Evolutionary conservation across 92 coral and sea anemone genomes (phyloP), one percentile per base, ranked within the genome.

Genomic region (Porites divaricata): DNA sequence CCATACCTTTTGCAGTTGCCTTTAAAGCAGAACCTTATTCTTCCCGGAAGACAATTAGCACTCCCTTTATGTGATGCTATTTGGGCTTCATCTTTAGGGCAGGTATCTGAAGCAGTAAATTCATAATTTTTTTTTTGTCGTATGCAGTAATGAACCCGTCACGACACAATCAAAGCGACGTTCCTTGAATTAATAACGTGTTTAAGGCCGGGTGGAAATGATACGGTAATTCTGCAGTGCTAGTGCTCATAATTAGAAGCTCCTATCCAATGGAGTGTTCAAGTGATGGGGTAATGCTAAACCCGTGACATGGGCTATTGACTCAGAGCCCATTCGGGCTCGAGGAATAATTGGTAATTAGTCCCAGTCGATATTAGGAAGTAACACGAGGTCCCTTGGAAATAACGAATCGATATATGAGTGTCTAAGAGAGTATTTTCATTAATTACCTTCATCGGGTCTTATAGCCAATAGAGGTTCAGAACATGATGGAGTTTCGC

Each of bases 1-100:
- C 65, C 90, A 26, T 89, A 93, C 98, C 93, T 87, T 70, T 83
- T 89, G 80, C 97, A 93, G 67, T 89, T 87, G 64, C 73, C 63
- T 61, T 76, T 91, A 41, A 76, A 85, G 74, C 98, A 93, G 74
- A 88, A 95, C 21, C 84, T 78, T 9, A 90, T 88, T 57, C 91
- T 90, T 26, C 72, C 80, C 11, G 85, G 35, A 75, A 83, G 80
- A 77, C 98, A 95, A 67, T 85, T 62, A 23, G 73, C 74, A 49
- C 79, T 73, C 5, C 49, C 73, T 68, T 80, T 90, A 58, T 87
- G 57, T 41, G 63, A 67, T 58, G 70, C 68, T 17, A 70, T 3
- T 8, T 25, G 12, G 2, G 91, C 52, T 77, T 81, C 81, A 86
- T 87, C 86, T 84, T 63, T 74, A 23, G 96, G 96, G 67, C 96